Conservation (phyloP, 2,888 invertebrate species). For the Stomorhina lunata region DNA sequence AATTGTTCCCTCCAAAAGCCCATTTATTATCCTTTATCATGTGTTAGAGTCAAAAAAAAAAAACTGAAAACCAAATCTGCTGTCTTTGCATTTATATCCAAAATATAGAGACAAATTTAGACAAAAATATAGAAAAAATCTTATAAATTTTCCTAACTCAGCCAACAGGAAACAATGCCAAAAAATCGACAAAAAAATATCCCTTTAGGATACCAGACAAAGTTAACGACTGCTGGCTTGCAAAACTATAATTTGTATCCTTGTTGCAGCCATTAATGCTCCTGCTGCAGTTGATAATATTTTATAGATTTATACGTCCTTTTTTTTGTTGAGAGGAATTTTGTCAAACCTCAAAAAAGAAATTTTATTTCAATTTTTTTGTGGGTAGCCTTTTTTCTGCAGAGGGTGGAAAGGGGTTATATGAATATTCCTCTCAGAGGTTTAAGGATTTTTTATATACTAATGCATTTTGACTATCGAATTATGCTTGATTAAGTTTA, state of each 20-base stretch:
- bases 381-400: neutral
- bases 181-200: constrained; percentile 33
- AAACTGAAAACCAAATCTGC: constrained; percentile 15
- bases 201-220: constrained; percentile 52
- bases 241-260: neutral
- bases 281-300: constrained; percentile 42
- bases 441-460: constrained; percentile 37
- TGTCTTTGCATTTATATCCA: constrained; percentile 55
- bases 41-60: neutral
- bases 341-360: constrained; percentile 16
- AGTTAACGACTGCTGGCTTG: neutral
- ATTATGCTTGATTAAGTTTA: constrained; percentile 22
- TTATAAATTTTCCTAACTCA: constrained; percentile 45
- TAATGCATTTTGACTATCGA: constrained; percentile 18
- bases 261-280: constrained; percentile 26
- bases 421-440: neutral
- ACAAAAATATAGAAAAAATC: constrained; percentile 12
- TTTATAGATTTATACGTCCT: neutral
- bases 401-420: neutral
- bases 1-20: too few relatives aligned
- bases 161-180: constrained; percentile 63
- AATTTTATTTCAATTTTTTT: too few relatives aligned
- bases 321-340: neutral
- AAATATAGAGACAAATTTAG: constrained; percentile 6
- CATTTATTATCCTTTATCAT: constrained; percentile 60